Evolutionary conservation across 2,113 vertebrate species (phyloP).

Genomic region (Puntigrus tetrazona): DNA sequence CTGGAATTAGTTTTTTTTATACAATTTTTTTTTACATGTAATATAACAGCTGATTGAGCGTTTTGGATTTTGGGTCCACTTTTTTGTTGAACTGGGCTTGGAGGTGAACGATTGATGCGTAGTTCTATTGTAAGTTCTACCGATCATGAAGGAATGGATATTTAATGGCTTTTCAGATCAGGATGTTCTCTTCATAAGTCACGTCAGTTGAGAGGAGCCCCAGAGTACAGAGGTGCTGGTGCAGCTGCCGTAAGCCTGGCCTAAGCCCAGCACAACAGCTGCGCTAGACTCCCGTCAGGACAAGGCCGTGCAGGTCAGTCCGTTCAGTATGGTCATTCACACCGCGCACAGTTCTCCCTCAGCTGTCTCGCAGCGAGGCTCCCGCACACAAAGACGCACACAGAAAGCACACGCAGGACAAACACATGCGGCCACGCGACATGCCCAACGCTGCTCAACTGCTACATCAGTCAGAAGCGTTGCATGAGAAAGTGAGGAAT

Average conservation of each 20-base stretch:
- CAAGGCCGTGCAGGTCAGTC: neutral
- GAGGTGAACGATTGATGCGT: no score
- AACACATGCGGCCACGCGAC: constrained; percentile 59
- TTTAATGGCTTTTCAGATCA: neutral
- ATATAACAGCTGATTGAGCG: no score
- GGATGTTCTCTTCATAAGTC: neutral
- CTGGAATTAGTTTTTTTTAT: no score
- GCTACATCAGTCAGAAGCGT: constrained; percentile 56
- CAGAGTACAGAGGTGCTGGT: constrained; percentile 46
- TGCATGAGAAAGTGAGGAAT: neutral
- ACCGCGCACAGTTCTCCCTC: constrained; percentile 6
- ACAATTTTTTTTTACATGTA: no score
- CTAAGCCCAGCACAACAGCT: constrained; percentile 40
- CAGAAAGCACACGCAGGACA: constrained; percentile 25
- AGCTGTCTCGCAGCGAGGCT: constrained; percentile 45
- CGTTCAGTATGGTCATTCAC: constrained; percentile 50
- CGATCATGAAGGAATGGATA: neutral
- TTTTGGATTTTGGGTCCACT: no score
- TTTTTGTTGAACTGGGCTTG: neutral
- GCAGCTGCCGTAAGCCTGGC: constrained; percentile 43
- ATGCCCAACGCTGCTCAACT: constrained; percentile 62
- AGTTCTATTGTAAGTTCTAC: no score
- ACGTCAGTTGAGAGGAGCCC: neutral
- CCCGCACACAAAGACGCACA: constrained; percentile 22
- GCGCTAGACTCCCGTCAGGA: constrained; percentile 36